Evolutionary conservation across 2,888 invertebrate species (phyloP), one percentile per base, ranked within the genome.

Genomic region (Zele albiditarsus): DNA sequence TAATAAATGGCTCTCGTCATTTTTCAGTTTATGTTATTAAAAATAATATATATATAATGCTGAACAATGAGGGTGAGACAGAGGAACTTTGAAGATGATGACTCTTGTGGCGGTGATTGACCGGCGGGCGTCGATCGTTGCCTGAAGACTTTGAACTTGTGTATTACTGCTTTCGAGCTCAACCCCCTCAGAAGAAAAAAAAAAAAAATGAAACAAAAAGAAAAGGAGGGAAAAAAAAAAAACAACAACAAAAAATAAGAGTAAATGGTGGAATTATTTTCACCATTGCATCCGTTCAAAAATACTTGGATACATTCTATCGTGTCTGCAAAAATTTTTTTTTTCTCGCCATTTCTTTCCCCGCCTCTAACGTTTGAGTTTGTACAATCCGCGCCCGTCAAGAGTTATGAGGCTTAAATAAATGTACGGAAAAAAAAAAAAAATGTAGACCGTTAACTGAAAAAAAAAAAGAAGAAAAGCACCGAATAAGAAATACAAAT

Each of bases 101-200:
- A 53, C 53, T 53, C 25, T 62, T 62, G 0, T 62, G 38, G 23
- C 65, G 65, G 65, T 65, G 65, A 65, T 65, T 65, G 65, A 65
- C 65, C 65, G 65, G 23, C 65, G 65, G 38, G 23, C 38, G 23
- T 38, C 38, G 65, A 38, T 42, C 38, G 25, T 65, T 65, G 65
- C 65, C 33, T 38, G n/a, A 12, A 65, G 65, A 27, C 65, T 65
- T 65, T 65, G 65, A 65, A 65, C 65, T 65, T 53, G 53, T 53
- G 53, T 65, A 33, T 63, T 65, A 65, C 65, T 65, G 38, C 33
- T 33, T 62, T n/a, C 25, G 23, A 25, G 16, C 25, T 23, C 60
- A 60, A 60, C 60, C 60, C 60, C 27, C 31, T 33, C 10, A 31
- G 23, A 14, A 5, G 14, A 46, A n/a, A 46, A 46, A n/a, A 46